Percentiles rank a stretch among this genome's conserved stretches.
Conservation (phyloP, 2,113 vertebrate species). For the Menura novaehollandiae region DNA sequence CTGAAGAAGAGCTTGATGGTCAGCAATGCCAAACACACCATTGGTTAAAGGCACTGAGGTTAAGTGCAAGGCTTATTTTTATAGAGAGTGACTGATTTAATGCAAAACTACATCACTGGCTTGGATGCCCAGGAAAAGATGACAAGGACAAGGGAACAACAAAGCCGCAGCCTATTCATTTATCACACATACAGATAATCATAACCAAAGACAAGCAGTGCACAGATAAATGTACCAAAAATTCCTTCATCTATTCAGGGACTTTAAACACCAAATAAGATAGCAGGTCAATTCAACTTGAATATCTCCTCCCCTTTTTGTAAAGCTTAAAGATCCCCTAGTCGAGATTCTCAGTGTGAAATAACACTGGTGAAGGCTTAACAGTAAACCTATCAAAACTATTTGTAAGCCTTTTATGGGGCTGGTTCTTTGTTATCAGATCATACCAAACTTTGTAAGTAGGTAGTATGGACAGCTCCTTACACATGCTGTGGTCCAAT, state of each 20-base stretch:
- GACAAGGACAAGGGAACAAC: background rate
- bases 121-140: background rate
- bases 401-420: background rate
- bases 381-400: background rate
- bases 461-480: background rate
- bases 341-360: background rate
- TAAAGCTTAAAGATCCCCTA: background rate
- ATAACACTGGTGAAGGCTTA: background rate
- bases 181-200: background rate
- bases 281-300: background rate
- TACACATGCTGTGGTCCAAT: background rate
- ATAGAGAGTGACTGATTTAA: background rate
- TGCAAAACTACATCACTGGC: background rate
- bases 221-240: background rate
- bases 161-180: background rate
- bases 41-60: background rate
- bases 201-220: background rate
- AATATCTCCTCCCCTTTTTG: background rate
- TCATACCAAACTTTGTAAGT: background rate
- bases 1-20: background rate
- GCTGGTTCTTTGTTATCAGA: background rate
- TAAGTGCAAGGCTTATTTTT: background rate
- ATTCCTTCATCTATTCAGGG: background rate
- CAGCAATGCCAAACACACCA: background rate
- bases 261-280: background rate